Base-by-base conservation (phyloP, 2,797 vertebrate species). In the Zalophus californianus region DNA sequence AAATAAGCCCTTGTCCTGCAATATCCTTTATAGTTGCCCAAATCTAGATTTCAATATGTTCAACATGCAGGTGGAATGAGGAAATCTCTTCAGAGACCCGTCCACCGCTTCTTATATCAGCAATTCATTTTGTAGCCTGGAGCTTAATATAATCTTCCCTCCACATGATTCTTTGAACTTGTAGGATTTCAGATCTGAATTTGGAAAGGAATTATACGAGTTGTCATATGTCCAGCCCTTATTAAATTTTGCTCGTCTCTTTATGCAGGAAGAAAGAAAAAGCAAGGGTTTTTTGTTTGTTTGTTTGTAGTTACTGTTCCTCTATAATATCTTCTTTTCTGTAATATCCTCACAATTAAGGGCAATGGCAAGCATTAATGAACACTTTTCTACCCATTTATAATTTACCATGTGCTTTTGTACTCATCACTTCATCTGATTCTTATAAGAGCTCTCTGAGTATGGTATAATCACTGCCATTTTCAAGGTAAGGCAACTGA, bases 161-260 rank as follows among this genome's bases (percentile, higher is more conserved):
- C 52, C 21, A 50, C 41, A 15, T 38, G 86, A 84, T 58, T 84
- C 73, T n/a, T 68, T 86, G 94, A 95, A 91, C 54, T 79, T 72
- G 60, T 27, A 79, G 54, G 72, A 78, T 78, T 91, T 91, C 60
- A 48, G 75, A 66, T 89, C 41, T 48, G 73, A 89, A 86, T 91
- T 89, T 89, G 83, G 88, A 91, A 93, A 93, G 68, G 66, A 86
- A 64, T 95, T 73, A 44, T 54, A 62, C 50, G 83, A 89, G 64
- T 11, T 66, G 60, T 32, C 60, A 1, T 32, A 35, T 60, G 60
- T 38, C 82, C 41, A 41, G 3, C 44, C n/a, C 15, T 54, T 64
- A 48, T 50, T 80, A 82, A 11, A n/a, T 52, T 82, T 96, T 52
- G 35, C 48, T 54, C 27, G 54, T 89, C 48, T 86, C 27, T 68